Base-by-base conservation (phyloP, 1,140 invertebrate genomes). In the Drosophila subpulchrella region DNA sequence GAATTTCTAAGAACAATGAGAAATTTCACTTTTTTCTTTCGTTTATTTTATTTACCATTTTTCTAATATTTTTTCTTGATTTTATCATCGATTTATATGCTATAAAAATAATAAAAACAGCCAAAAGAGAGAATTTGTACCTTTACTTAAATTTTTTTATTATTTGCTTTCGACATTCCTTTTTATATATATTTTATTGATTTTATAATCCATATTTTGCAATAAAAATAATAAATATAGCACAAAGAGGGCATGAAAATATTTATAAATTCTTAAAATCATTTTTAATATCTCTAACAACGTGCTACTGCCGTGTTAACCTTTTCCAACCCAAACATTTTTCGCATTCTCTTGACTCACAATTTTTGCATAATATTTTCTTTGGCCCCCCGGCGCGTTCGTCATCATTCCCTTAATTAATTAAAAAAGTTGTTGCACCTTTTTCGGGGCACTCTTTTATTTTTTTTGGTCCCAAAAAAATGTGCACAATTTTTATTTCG, bases 401-500 rank as follows among this genome's bases (percentile, higher is more conserved):
- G 17, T 46, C 51, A 47, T 67, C 47, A 59, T 38, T 34, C 46
- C 48, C 62, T 84, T 89, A 89, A 89, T 89, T 89, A 89, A 89
- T 89, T 89, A 89, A 89, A 89, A 86, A 89, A 88, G 77, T 83
- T 84, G 80, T 81, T 62, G 63, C 70, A 79, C 70, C 80, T 83
- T 83, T 80, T 82, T 54, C 11, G 44, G 44, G 68, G 30, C 13
- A 34, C 27, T 65, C 67, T 56, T 62, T 30, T 38, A 34, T 20
- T 32, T 46, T 44, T 27, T 27, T 51, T 47, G 60, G 20, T 50
- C 27, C 34, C 46, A 58, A 56, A 73, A 88, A 88, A 88, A 88
- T 88, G 72, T 77, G 46, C 36, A 67, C 60, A 83, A 88, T 88
- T 88, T 88, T 68, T 89, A 74, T 88, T 88, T 88, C 76, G 80